Percentiles rank a stretch among this genome's conserved stretches.
Evolutionary conservation across 1,140 invertebrate genomes (phyloP).

Genomic region (Oedothorax gibbosus): DNA sequence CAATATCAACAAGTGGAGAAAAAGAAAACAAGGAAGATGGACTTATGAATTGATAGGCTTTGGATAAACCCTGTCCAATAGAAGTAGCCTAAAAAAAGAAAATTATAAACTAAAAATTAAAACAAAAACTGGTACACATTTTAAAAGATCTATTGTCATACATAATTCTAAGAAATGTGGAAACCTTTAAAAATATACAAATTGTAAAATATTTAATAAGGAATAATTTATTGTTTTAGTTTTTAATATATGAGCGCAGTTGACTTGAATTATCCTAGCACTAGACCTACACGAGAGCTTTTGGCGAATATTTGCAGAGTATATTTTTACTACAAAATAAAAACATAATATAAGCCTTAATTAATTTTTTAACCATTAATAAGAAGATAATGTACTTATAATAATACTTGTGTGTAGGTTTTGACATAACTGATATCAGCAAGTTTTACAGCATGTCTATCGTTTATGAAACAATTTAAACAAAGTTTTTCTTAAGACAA

Average conservation of each 20-base stretch:
- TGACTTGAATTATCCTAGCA: no score
- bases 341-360: no score
- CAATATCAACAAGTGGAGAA: conserved; percentile 69
- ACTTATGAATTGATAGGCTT: conserved; percentile 81
- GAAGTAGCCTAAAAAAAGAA: conserved; percentile 74
- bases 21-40: conserved; percentile 77
- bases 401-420: no score
- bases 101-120: conserved; percentile 34
- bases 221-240: neutral
- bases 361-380: no score
- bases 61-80: conserved; percentile 76
- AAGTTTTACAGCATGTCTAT: neutral
- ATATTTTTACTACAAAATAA: no score
- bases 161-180: neutral
- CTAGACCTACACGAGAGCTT: no score
- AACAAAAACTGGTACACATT: neutral
- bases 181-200: neutral
- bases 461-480: neutral
- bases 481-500: neutral
- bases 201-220: neutral
- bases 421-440: neutral
- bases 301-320: no score
- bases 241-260: neutral
- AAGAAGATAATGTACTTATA: no score
- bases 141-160: neutral